These are phyloP conservation scores for Catharus minimus DNA, from an alignment of 2,113 vertebrate genomes.

Conservation along the genomic window DNA sequence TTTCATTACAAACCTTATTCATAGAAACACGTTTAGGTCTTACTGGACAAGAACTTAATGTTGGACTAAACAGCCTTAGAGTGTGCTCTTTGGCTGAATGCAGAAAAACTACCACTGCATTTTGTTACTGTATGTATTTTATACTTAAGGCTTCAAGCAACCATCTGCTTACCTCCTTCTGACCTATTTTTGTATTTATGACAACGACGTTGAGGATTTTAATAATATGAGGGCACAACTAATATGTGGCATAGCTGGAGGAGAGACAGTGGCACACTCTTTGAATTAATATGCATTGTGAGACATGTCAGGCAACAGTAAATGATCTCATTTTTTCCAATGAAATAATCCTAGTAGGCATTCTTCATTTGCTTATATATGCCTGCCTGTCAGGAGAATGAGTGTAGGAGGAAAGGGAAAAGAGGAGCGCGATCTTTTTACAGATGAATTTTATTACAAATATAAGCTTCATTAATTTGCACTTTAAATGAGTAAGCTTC, in stretches of 20 bases:
- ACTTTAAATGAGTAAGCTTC: neutral
- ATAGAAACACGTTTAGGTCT: neutral
- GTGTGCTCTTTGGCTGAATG: neutral
- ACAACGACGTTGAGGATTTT: conserved; percentile 7
- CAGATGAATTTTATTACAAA: neutral
- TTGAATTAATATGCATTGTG: neutral
- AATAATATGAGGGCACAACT: neutral
- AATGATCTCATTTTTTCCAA: conserved; percentile 34
- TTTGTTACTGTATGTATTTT: neutral
- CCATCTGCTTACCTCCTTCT: conserved; percentile 11
- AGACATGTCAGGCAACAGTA: conserved; percentile 35
- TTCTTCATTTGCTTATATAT: conserved; percentile 30
- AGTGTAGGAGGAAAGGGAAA: conserved; percentile 17
- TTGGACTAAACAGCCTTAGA: neutral
- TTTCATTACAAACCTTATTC: neutral
- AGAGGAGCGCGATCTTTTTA: neutral
- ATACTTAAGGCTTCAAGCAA: neutral
- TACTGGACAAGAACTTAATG: neutral
- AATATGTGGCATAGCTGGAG: neutral
- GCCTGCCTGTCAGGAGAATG: neutral
- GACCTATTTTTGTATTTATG: neutral
- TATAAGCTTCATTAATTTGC: neutral
- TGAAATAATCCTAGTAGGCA: conserved; percentile 1
- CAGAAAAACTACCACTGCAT: neutral
- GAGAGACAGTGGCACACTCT: conserved; percentile 3